Evolutionary conservation across 2,113 vertebrate species (phyloP), one percentile per base, ranked within the genome.

Genomic region (Colaptes auratus): DNA sequence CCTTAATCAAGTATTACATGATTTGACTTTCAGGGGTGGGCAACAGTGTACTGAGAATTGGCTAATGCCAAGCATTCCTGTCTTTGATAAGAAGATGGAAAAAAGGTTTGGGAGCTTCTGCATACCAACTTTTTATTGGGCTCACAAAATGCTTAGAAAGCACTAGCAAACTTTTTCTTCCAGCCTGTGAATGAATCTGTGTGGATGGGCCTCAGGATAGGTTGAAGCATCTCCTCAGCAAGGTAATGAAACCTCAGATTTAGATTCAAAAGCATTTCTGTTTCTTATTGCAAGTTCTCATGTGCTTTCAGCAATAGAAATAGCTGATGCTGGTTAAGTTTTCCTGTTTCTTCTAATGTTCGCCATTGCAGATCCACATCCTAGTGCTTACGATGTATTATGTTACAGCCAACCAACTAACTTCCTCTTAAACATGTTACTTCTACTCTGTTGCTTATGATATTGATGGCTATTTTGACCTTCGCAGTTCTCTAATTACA

Each of bases 401-500:
- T 52, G 63, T 95, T 96, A 95, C 96, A 72, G 71, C 69, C 88
- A 95, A 89, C 82, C 79, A 93, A 92, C 86, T 69, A 95, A 96
- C 94, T 96, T 96, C 95, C 92, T 91, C 87, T 96, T 86, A 90
- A 95, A 92, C 84, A 71, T 75, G 92, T 96, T 97, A 97, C 84
- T 96, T 97, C 94, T 97, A 95, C 90, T 90, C 92, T 94, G 92
- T 86, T 96, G 95, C 86, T 96, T 6, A 1, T 80, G 91, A 96
- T 97, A 97, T 96, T 96, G 96, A 97, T 96, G 96, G 92, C 86
- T 97, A 89, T 96, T 93, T 86, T 96, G 93, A 97, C 96, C 96
- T 96, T 80, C 84, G 82, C 88, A 89, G 82, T 94, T 92, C 94
- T 96, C 81, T 96, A 96, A 96, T 97, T 95, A 95, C 92, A 21